Evolutionary conservation across 2,113 vertebrate species (phyloP), one percentile per base, ranked within the genome.

Genomic region (Ceuthmochares aereus): DNA sequence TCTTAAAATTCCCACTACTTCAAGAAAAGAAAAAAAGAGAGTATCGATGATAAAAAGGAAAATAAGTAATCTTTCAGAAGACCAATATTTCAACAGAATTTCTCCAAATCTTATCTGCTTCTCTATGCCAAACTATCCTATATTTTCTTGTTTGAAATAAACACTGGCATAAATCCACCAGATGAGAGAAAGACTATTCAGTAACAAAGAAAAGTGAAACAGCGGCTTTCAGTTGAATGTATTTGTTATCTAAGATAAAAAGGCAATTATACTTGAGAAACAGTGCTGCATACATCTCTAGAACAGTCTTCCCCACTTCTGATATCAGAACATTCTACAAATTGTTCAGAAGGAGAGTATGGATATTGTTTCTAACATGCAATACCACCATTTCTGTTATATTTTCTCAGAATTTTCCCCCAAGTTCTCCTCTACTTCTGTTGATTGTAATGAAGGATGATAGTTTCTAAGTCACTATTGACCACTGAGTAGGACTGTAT

Each of bases 161-260:
- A 70, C 12, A 32, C 29, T 55, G 12, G 12, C 40, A 66, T 40
- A 87, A 76, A 62, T 51, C 9, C 25, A 67, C 16, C 22, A 70
- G 16, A 67, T 47, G 36, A 73, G n/a, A 60, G 34, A 56, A 93
- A 23, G 30, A 52, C 29, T 52, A 72, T 42, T 62, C 14, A 66
- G 13, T 49, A 76, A 84, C 14, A 47, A 9, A 42, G 21, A 36
- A 84, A 27, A 88, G 8, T 54, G 60, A 54, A 88, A 59, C 14
- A 54, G 14, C 7, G 6, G 4, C 3, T 76, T 12, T 37, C n/a
- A 30, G 12, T 5, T 62, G 43, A 68, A 67, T 0, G 0, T 42
- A 49, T 58, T 84, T 66, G 36, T 45, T 77, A 42, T 9, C 13
- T 49, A 30, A 58, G 23, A 72, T 43, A 34, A 78, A 69, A 78